Percentiles rank a stretch among this genome's conserved stretches.
Evolutionary conservation across 35 echinoderm and acorn worm species (phyloP).

Genomic region (Heliocidaris tuberculata): DNA sequence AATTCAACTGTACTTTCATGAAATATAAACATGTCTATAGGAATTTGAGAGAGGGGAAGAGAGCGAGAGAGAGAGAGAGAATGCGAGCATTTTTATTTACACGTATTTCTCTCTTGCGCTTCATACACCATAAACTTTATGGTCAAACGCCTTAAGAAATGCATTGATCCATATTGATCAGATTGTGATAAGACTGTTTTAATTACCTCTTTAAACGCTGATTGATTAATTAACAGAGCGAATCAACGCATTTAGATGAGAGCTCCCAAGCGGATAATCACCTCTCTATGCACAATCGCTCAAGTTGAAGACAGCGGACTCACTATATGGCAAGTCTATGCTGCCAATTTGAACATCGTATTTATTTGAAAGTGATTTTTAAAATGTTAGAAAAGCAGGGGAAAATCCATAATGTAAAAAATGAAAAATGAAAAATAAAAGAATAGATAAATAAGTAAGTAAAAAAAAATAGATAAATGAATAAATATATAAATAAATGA

Average conservation of each 20-base stretch:
- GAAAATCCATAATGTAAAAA: neutral
- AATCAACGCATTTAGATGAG: neutral
- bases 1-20: too few species aligned
- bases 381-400: neutral
- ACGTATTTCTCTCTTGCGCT: too few species aligned
- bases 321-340: neutral
- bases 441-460: neutral
- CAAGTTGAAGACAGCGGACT: neutral
- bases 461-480: neutral
- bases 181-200: neutral
- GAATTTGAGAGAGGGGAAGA: too few species aligned
- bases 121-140: too few species aligned
- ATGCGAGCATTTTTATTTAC: too few species aligned
- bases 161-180: neutral
- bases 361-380: neutral
- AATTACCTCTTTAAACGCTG: neutral
- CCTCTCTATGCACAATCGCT: slow-evolving; percentile 41
- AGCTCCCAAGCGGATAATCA: slow-evolving; percentile 29
- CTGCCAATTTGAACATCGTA: neutral
- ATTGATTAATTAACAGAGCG: slow-evolving; percentile 41
- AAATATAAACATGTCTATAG: too few species aligned
- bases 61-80: too few species aligned
- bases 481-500: neutral
- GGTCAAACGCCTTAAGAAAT: too few species aligned
- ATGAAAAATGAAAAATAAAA: neutral